Base-by-base conservation (phyloP, 2,888 invertebrate genomes). In the Perizoma affinitatum region DNA sequence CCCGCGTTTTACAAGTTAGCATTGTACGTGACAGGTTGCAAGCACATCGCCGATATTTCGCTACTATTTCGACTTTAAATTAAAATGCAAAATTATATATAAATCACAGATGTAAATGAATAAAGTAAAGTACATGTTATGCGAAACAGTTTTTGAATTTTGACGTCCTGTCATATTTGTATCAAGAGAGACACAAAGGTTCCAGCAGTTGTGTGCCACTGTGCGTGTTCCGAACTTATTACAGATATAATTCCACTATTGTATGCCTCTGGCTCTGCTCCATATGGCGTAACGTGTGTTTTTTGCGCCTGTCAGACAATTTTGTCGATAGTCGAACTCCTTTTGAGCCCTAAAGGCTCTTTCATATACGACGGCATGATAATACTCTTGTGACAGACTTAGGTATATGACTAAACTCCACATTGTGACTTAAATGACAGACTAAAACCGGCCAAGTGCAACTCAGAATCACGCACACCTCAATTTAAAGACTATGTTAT, bases 261-360 rank as follows among this genome's bases (percentile, higher is more conserved):
- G 91, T 92, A 81, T 79, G 89, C 89, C 86, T 82, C 74, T 76
- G 85, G 89, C 86, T 77, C 71, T 72, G 70, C 82, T 80, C 86
- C 92, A 92, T 92, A 92, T 92, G 92, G 91, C 84, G 90, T 90
- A 91, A 90, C 91, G 88, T 90, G 86, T 82, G 69, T 72, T 80
- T 74, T 76, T 79, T 79, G 75, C 70, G 71, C 63, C 70, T 74
- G 80, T 72, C 79, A 82, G 79, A 78, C 86, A 88, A 90, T 90
- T 90, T 89, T 54, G 78, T 78, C 85, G 82, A 88, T 88, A 87
- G 80, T 75, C 66, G 70, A 76, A 74, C 75, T 78, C 68, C 77
- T 81, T 82, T 78, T 74, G 74, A 77, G 58, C 52, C 4, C 52
- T 58, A 33, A 58, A 44, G 63, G 55, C 45, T 40, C 55, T 49